These are phyloP conservation scores for Clanis bilineata DNA, from an alignment of 2,888 invertebrate genomes.

Conservation along the genomic window DNA sequence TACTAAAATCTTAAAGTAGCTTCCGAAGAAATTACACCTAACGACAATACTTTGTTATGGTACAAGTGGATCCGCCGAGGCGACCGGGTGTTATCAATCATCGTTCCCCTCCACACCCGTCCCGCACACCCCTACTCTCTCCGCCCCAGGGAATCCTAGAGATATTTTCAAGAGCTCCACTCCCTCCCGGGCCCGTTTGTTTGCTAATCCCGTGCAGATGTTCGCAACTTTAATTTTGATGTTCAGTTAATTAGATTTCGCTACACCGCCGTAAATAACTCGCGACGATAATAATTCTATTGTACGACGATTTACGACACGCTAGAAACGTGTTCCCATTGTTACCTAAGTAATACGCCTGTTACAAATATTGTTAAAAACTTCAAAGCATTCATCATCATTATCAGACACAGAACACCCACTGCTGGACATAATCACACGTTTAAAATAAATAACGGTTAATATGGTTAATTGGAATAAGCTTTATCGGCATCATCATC, in stretches of 20 bases:
- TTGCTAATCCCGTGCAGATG: slow-evolving; percentile 39
- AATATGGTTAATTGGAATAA: too few relatives aligned
- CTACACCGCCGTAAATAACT: slow-evolving; percentile 25
- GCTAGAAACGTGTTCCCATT: background rate
- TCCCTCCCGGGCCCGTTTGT: slow-evolving; percentile 29
- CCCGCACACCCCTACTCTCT: slow-evolving; percentile 14
- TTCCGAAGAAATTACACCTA: background rate
- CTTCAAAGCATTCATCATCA: too few relatives aligned
- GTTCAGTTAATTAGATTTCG: slow-evolving; percentile 38
- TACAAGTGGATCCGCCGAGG: slow-evolving; percentile 11
- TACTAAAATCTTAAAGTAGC: too few relatives aligned
- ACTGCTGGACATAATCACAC: too few relatives aligned
- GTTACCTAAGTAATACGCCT: too few relatives aligned
- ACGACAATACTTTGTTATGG: background rate
- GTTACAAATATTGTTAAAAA: too few relatives aligned
- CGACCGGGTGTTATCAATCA: slow-evolving; percentile 45
- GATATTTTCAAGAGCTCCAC: slow-evolving; percentile 16
- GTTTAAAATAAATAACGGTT: too few relatives aligned
- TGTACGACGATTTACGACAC: background rate
- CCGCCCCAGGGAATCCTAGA: slow-evolving; percentile 2
- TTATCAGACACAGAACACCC: too few relatives aligned
- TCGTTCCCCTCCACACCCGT: slow-evolving; percentile 27
- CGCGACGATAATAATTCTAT: background rate
- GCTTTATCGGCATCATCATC: too few relatives aligned
- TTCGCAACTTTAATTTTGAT: slow-evolving; percentile 35